Percentiles rank a stretch among this genome's conserved stretches.
These are phyloP conservation scores for Aptenodytes forsteri DNA, from an alignment of 2,113 vertebrate species.

Conservation along the genomic window DNA sequence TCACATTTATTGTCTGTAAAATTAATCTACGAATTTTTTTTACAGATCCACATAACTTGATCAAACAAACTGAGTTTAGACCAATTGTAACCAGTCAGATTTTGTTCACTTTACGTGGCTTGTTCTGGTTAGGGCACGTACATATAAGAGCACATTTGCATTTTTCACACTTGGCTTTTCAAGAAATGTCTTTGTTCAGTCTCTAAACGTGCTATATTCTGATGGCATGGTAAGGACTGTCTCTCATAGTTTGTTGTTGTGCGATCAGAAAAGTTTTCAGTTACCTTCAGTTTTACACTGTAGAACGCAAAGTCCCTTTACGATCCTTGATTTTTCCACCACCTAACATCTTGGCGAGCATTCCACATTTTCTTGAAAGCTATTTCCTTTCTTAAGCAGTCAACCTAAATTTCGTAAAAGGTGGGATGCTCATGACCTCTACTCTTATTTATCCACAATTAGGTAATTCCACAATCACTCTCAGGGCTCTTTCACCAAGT, in stretches of 20 bases:
- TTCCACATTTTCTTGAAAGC: slow-evolving; percentile 57
- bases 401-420: slow-evolving; percentile 56
- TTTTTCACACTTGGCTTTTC: neutral
- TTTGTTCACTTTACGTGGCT: neutral
- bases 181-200: slow-evolving; percentile 8
- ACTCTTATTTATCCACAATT: neutral
- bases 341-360: slow-evolving; percentile 38
- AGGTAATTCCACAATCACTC: slow-evolving; percentile 34
- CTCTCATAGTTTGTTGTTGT: neutral
- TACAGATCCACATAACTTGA: neutral
- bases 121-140: neutral
- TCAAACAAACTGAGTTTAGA: neutral
- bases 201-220: neutral
- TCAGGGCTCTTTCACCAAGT: slow-evolving; percentile 17
- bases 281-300: neutral
- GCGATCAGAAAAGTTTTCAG: slow-evolving; percentile 12
- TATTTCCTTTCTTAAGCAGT: slow-evolving; percentile 62
- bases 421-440: slow-evolving; percentile 25
- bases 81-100: neutral
- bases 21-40: neutral
- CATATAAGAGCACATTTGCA: neutral
- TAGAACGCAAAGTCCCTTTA: slow-evolving; percentile 44
- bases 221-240: neutral
- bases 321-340: slow-evolving; percentile 45
- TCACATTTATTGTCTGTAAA: neutral